Conservation (phyloP, 2,888 invertebrate species). For the Gari tellinella region DNA sequence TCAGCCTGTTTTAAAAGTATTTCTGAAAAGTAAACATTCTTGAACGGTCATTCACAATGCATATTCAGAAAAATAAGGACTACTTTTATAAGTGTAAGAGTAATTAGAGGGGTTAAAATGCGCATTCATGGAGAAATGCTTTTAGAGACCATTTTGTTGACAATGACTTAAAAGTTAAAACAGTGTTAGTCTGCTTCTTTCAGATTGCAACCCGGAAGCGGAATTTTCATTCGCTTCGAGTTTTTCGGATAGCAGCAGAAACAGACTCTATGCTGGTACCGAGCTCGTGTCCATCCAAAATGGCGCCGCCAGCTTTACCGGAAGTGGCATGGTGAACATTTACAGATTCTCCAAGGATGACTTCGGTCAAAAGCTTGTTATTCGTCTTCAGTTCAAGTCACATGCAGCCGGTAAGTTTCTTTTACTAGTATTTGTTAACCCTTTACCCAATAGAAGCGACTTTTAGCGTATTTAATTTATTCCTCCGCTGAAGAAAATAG, state of each 20-base stretch:
- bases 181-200: not conserved
- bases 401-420: constrained; percentile 19
- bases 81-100: no score
- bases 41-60: no score
- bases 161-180: not conserved
- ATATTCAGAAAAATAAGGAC: no score
- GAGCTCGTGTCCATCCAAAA: constrained; percentile 34
- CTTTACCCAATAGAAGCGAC: no score
- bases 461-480: no score
- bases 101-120: no score
- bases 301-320: constrained; percentile 49
- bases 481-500: no score
- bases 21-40: no score
- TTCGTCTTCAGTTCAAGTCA: constrained; percentile 41
- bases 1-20: no score
- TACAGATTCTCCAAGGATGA: constrained; percentile 60
- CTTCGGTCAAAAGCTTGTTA: constrained; percentile 47
- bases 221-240: constrained; percentile 49
- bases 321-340: constrained; percentile 61
- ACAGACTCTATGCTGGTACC: constrained; percentile 43
- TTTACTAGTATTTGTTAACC: no score
- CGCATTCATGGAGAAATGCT: no score
- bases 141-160: not conserved
- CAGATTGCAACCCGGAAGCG: constrained; percentile 48
- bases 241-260: constrained; percentile 46